Base-by-base conservation (phyloP, 2,888 invertebrate genomes). In the Yponomeuta evonymella region DNA sequence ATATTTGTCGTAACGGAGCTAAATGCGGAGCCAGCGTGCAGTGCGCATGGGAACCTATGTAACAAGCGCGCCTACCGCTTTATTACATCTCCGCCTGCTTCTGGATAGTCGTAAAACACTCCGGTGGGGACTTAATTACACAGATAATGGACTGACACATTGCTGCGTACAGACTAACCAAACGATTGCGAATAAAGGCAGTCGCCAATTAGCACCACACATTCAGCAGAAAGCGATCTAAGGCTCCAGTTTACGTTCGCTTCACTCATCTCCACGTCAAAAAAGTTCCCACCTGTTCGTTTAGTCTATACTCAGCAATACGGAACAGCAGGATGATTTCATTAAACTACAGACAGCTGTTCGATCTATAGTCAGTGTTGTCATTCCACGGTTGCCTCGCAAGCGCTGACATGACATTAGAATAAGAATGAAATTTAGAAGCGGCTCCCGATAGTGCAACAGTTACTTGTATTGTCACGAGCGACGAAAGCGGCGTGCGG, bases 1-100 rank as follows among this genome's bases (percentile, higher is more conserved):
- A 82, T 85, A 83, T 84, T 87, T 85, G 83, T 80, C 77, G 78
- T 90, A 90, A 90, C 90, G 90, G 90, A 80, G 81, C 84, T 83
- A 82, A 84, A 83, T 83, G 77, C 78, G 79, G 83, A 86, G 86
- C 83, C 82, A 79, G 12, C 15, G 29, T 58, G 29, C 78, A 77
- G 78, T 79, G 79, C 76, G 83, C 83, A 86, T 87, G 88, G 86
- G 88, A 89, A 89, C 83, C 75, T 58, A 75, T 70, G 76, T 74
- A 76, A 77, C 76, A 74, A 76, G 75, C 75, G 74, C 73, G 73
- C 76, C 73, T 72, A 75, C 71, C 72, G 71, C 75, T 77, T 79
- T 78, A 78, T 78, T 79, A 75, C 78, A 72, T 73, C 76, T 74
- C 74, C 76, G 75, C 75, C 78, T 75, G 78, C 73, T 79, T 75